phyloP scores from a whole-genome alignment of 2,113 vertebrate species.

The Apodemus sylvaticus region DNA sequence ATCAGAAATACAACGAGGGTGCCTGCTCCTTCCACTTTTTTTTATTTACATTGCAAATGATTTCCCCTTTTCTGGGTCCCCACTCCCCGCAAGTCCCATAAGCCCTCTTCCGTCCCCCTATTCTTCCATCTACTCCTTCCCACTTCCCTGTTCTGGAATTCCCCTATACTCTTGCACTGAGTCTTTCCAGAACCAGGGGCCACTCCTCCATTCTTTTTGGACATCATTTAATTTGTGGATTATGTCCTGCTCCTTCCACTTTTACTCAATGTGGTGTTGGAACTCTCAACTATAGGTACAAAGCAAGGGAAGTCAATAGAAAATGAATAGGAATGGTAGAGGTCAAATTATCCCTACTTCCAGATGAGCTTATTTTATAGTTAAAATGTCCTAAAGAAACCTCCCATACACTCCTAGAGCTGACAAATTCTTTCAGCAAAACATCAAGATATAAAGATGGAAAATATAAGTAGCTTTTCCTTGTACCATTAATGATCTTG shows the following conservation, averaged over 20 bases:
- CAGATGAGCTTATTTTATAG: neutral
- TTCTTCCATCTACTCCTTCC: no score
- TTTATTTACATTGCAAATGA: no score
- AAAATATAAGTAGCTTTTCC: neutral
- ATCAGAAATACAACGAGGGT: neutral
- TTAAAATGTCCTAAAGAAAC: neutral
- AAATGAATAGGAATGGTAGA: neutral
- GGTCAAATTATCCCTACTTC: neutral
- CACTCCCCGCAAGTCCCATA: no score
- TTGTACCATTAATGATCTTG: neutral
- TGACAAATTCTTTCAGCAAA: neutral
- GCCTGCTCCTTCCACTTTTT: no score
- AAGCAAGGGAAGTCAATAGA: neutral
- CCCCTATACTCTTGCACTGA: no score
- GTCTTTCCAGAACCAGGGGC: no score
- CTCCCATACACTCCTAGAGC: neutral
- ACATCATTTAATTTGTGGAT: no score
- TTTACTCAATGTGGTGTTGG: neutral
- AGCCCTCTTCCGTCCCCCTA: no score
- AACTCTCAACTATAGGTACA: neutral
- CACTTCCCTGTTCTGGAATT: no score
- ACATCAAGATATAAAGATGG: neutral
- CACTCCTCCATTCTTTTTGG: no score
- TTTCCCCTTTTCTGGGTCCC: no score
- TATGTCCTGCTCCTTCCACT: accelerated